Conservation (phyloP, 2,797 vertebrate genomes). For the Thunnus albacares region DNA sequence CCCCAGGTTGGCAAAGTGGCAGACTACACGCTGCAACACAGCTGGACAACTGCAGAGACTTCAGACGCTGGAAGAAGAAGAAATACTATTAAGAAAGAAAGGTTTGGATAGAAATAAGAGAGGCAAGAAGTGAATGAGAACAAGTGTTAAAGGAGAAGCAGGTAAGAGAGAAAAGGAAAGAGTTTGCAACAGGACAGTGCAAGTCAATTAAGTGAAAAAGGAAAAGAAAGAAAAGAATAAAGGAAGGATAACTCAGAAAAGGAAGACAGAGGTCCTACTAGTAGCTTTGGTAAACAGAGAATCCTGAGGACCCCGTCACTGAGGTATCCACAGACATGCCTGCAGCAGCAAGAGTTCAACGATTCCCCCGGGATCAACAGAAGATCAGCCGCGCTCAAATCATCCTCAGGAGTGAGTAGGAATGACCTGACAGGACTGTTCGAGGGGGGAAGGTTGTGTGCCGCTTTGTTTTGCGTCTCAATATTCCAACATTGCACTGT, state of each 20-base stretch:
- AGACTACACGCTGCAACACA: constrained; percentile 22
- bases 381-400: constrained; percentile 81
- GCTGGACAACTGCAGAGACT: constrained; percentile 24
- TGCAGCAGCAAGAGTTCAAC: constrained; percentile 59
- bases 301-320: constrained; percentile 18
- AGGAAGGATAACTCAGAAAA: background rate
- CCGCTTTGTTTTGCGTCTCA: background rate
- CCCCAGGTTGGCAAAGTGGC: constrained; percentile 25
- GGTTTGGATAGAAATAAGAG: background rate
- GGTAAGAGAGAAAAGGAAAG: background rate
- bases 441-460: background rate
- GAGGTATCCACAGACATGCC: constrained; percentile 70
- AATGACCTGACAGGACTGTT: background rate
- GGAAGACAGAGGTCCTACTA: background rate
- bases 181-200: background rate
- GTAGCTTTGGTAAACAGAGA: constrained; percentile 10
- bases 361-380: constrained; percentile 65
- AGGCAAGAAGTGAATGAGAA: background rate
- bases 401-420: constrained; percentile 84
- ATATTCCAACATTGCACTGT: background rate
- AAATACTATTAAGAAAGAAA: background rate
- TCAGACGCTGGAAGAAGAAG: background rate
- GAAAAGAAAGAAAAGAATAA: no score
- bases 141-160: background rate
- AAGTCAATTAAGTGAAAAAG: constrained; percentile 4